phyloP scores from a whole-genome alignment of 2,888 invertebrate genomes.

The Himalopsyche kuldschensis region DNA sequence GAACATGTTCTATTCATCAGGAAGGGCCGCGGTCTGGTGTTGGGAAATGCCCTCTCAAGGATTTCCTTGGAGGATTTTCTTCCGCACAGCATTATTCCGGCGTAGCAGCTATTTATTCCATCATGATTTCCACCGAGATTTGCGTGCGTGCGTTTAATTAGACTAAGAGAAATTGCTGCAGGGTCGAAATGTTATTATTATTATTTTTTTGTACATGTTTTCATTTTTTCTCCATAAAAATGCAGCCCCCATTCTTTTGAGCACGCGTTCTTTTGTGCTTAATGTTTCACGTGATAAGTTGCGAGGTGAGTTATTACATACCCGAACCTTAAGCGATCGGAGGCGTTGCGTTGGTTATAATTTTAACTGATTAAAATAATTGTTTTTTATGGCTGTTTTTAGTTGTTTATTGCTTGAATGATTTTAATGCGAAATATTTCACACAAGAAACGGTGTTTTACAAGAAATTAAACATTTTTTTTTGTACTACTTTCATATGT shows the following conservation, averaged over 20 bases:
- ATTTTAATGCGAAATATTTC: not conserved
- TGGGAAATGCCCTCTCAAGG: not conserved
- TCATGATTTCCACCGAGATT: constrained; percentile 36
- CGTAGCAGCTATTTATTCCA: constrained; percentile 31
- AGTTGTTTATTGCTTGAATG: not conserved
- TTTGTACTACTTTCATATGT: too few relatives aligned
- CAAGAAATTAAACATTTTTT: not conserved
- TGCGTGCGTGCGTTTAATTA: constrained; percentile 38
- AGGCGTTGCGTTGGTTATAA: not conserved
- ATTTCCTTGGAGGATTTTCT: constrained; percentile 30
- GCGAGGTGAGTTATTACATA: not conserved
- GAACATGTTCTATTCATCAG: not conserved
- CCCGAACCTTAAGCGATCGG: not conserved
- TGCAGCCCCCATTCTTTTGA: not conserved
- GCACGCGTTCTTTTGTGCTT: constrained; percentile 11
- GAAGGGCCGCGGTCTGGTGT: not conserved
- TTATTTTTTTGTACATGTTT: constrained; percentile 4
- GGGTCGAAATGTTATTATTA: constrained; percentile 15
- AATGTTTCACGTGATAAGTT: constrained; percentile 6
- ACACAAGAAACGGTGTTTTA: not conserved
- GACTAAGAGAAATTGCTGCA: constrained; percentile 33
- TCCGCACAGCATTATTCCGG: constrained; percentile 22
- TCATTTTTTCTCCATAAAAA: constrained; percentile 17
- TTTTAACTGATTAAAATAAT: not conserved
- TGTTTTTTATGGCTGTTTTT: not conserved